Evolutionary conservation across 2,797 vertebrate species (phyloP).

Genomic region (Lepidocolaptes lacrymiger): DNA sequence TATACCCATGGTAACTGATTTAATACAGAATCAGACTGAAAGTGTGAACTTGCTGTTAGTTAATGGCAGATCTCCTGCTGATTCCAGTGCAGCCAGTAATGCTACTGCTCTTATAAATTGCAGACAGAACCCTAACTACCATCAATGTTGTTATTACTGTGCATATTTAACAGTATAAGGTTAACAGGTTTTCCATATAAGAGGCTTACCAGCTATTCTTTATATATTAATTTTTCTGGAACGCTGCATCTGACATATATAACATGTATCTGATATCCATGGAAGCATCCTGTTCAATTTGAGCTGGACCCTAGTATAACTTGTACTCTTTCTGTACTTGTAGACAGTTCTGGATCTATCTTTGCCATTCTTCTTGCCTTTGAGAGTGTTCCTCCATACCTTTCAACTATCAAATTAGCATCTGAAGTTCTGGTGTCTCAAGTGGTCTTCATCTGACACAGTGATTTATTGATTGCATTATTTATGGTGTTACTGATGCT

Average conservation of each 20-base stretch:
- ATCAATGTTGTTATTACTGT: background rate
- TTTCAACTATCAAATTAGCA: background rate
- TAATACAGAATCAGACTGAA: background rate
- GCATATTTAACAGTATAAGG: background rate
- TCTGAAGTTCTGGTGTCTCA: background rate
- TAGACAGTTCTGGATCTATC: background rate
- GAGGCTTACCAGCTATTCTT: background rate
- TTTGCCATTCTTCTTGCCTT: background rate
- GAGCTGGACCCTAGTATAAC: background rate
- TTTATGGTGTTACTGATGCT: background rate
- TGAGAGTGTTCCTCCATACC: background rate
- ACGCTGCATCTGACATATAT: background rate
- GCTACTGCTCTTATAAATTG: background rate
- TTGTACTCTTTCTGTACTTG: background rate
- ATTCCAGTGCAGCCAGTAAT: background rate
- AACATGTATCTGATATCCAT: background rate
- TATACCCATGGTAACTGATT: conserved; percentile 28
- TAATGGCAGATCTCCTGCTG: background rate
- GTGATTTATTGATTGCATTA: background rate
- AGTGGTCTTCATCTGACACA: background rate
- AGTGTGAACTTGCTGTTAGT: background rate
- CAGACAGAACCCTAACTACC: background rate
- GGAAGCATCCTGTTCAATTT: background rate
- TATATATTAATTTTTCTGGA: background rate
- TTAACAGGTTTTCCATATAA: background rate